A percentile compares a stretch with the other conserved stretches of the same genome.
phyloP scores from a whole-genome alignment of 2,888 invertebrate species.

The Parnassius mnemosyne region DNA sequence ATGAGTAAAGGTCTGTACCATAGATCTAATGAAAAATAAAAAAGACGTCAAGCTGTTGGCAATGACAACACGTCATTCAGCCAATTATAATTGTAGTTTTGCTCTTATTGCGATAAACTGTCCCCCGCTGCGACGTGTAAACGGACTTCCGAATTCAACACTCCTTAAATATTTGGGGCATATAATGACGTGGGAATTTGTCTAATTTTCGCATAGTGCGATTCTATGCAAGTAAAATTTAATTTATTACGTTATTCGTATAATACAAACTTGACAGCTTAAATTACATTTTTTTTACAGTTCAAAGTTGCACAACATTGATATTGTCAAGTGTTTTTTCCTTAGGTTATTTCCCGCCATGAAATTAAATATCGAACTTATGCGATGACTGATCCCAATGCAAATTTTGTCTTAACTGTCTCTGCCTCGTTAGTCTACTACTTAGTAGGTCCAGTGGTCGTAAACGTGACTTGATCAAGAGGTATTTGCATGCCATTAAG shows the following conservation, averaged over 20 bases:
- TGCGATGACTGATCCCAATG: no score
- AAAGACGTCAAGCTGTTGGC: slow-evolving; percentile 19
- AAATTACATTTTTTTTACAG: no score
- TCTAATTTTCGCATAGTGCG: slow-evolving; percentile 15
- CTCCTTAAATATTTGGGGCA: slow-evolving; percentile 12
- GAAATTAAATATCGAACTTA: no score
- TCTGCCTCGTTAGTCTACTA: no score
- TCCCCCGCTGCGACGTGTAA: slow-evolving; percentile 13
- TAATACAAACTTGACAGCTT: no score
- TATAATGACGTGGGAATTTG: slow-evolving; percentile 22
- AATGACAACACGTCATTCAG: slow-evolving; percentile 19
- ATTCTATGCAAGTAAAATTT: not conserved
- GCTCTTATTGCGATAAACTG: slow-evolving; percentile 1
- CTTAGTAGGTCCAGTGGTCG: no score
- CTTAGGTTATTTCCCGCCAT: no score
- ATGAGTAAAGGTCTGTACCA: slow-evolving; percentile 4
- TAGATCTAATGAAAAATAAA: slow-evolving; percentile 5
- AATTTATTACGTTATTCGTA: slow-evolving; percentile 11
- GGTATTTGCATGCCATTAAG: no score
- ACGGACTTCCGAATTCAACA: slow-evolving; percentile 23
- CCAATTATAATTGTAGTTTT: slow-evolving; percentile 18
- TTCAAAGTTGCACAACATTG: no score
- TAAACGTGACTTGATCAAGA: no score
- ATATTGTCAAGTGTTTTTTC: no score
- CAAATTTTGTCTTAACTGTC: no score